A percentile compares a stretch with the other conserved stretches of the same genome.
Conservation (phyloP, 2,888 invertebrate species). For the Tipula lateralis region DNA sequence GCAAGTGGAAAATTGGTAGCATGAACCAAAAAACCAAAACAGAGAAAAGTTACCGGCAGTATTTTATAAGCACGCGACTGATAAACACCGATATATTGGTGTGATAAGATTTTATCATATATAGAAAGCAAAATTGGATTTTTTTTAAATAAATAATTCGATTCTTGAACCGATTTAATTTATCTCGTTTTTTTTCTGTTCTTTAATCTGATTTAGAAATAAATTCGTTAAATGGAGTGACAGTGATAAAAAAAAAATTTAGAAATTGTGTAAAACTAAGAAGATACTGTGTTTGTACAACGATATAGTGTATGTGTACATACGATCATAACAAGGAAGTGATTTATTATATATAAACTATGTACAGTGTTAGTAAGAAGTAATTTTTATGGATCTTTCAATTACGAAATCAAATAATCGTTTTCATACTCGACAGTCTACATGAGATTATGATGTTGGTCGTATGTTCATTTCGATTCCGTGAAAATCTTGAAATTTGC, state of each 20-base stretch:
- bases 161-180: neutral
- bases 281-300: neutral
- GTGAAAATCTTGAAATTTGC: neutral
- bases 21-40: neutral
- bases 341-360: neutral
- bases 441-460: neutral
- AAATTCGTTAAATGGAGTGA: neutral
- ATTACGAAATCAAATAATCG: neutral
- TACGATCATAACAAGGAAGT: neutral
- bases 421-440: neutral
- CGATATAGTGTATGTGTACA: neutral
- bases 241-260: constrained; percentile 2
- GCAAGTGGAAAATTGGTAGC: neutral
- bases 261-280: neutral
- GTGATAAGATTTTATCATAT: neutral
- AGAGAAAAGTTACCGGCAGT: neutral
- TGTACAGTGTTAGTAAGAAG: neutral
- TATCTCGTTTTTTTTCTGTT: neutral
- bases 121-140: too few species aligned
- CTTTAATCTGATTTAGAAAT: neutral
- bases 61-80: neutral
- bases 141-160: neutral
- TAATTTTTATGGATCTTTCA: neutral
- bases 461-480: neutral
- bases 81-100: neutral